Conservation (phyloP, 2,113 vertebrate genomes). For the Mirounga angustirostris region DNA sequence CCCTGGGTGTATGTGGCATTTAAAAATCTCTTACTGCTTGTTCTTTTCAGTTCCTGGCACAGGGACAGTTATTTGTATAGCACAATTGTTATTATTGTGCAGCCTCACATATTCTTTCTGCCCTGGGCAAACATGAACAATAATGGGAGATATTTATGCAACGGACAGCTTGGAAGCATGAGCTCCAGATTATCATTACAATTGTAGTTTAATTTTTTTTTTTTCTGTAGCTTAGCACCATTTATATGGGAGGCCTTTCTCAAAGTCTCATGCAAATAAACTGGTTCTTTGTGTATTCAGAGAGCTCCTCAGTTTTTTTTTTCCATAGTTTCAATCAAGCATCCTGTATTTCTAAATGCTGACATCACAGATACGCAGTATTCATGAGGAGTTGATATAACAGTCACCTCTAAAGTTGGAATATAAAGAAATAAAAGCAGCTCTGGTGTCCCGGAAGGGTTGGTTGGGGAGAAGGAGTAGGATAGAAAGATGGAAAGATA, state of each 20-base stretch:
- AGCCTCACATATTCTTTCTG: slow-evolving; percentile 69
- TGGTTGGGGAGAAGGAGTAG: background rate
- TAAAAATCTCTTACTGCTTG: slow-evolving; percentile 65
- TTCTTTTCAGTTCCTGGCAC: slow-evolving; percentile 69
- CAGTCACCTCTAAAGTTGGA: background rate
- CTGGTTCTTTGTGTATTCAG: slow-evolving; percentile 61
- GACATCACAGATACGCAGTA: slow-evolving; percentile 58
- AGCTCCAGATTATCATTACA: slow-evolving; percentile 70
- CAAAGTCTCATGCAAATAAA: slow-evolving; percentile 62
- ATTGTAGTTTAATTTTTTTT: slow-evolving; percentile 54
- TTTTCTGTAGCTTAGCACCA: slow-evolving; percentile 49
- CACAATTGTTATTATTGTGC: slow-evolving; percentile 80
- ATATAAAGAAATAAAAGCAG: slow-evolving; percentile 69
- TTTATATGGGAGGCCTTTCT: slow-evolving; percentile 68
- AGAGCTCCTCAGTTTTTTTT: slow-evolving; percentile 56
- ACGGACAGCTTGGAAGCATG: slow-evolving; percentile 64
- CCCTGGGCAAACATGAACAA: slow-evolving; percentile 73
- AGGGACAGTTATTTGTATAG: slow-evolving; percentile 65
- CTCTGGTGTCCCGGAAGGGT: background rate
- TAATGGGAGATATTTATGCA: slow-evolving; percentile 79
- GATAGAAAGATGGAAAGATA: background rate
- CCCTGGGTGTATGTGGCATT: slow-evolving; percentile 47
- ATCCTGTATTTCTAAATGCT: slow-evolving; percentile 54
- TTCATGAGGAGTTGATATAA: slow-evolving; percentile 6
- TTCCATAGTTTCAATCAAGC: slow-evolving; percentile 53